phyloP scores from a whole-genome alignment of 2,797 vertebrate species.

The Betta splendens region DNA sequence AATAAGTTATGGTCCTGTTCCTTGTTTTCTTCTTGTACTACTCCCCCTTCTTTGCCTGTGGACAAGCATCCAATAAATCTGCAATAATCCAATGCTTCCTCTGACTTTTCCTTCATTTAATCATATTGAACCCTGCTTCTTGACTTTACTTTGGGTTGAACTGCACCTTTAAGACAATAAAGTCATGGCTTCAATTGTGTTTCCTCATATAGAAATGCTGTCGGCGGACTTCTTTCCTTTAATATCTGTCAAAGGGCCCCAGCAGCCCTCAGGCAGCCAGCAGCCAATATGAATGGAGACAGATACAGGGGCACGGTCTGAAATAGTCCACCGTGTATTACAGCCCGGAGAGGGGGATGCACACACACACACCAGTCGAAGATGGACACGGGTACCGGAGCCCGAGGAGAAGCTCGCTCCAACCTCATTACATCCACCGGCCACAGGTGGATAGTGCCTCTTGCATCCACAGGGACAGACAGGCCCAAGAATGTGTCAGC shows the following conservation, averaged over 20 bases:
- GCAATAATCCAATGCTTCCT: slow-evolving; percentile 18
- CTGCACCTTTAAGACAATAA: slow-evolving; percentile 73
- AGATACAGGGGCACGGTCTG: slow-evolving; percentile 67
- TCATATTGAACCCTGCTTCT: slow-evolving; percentile 24
- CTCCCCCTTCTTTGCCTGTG: slow-evolving; percentile 27
- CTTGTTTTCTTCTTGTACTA: neutral
- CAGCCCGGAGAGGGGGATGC: slow-evolving; percentile 53
- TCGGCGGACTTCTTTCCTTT: slow-evolving; percentile 65
- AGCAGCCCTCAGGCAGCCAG: slow-evolving; percentile 57
- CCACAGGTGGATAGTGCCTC: slow-evolving; percentile 59
- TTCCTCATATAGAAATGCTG: slow-evolving; percentile 66
- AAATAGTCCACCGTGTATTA: slow-evolving; percentile 73
- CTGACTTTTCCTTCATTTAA: slow-evolving; percentile 33
- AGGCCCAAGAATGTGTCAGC: slow-evolving; percentile 17
- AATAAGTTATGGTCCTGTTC: slow-evolving; percentile 39
- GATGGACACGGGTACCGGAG: slow-evolving; percentile 52
- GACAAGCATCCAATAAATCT: slow-evolving; percentile 46
- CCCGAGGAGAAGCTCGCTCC: slow-evolving; percentile 45
- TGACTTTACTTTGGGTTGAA: slow-evolving; percentile 51
- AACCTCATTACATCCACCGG: slow-evolving; percentile 69
- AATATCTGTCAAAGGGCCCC: slow-evolving; percentile 72
- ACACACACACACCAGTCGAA: slow-evolving; percentile 26
- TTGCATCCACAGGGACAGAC: slow-evolving; percentile 36
- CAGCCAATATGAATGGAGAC: slow-evolving; percentile 76
- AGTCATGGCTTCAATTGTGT: slow-evolving; percentile 64